phyloP scores from a whole-genome alignment of 2,888 invertebrate genomes.

The Neoaliturus tenellus region DNA sequence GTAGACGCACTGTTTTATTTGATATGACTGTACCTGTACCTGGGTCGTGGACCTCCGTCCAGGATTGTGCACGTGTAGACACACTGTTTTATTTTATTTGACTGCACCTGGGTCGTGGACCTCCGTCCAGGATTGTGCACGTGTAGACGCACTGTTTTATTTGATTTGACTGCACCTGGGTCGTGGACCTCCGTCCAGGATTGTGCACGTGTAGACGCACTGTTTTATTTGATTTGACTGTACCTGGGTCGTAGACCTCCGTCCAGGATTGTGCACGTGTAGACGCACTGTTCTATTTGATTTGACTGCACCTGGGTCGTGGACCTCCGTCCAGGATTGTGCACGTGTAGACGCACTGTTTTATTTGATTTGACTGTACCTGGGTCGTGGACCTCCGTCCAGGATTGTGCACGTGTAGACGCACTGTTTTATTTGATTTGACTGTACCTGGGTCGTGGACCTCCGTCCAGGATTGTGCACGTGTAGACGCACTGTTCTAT shows the following conservation, averaged over 20 bases:
- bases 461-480: slow-evolving; percentile 86
- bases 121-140: slow-evolving; percentile 86
- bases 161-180: too few species aligned
- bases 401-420: too few species aligned
- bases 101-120: slow-evolving; percentile 81
- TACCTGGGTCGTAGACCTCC: slow-evolving; percentile 81
- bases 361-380: too few species aligned
- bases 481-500: slow-evolving; percentile 86
- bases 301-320: too few species aligned
- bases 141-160: slow-evolving; percentile 86
- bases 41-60: slow-evolving; percentile 82
- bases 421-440: too few species aligned
- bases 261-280: slow-evolving; percentile 88
- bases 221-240: too few species aligned
- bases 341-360: too few species aligned
- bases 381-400: too few species aligned
- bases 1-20: slow-evolving; percentile 84
- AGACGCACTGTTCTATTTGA: slow-evolving; percentile 84
- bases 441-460: slow-evolving; percentile 80
- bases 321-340: too few species aligned
- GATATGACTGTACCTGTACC: too few species aligned
- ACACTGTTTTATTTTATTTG: too few species aligned
- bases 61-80: slow-evolving; percentile 88
- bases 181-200: slow-evolving; percentile 81
- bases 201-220: slow-evolving; percentile 88